Evolutionary conservation across 2,797 vertebrate genomes (phyloP), one percentile per base, ranked within the genome.

Genomic region (Podarcis lilfordi): DNA sequence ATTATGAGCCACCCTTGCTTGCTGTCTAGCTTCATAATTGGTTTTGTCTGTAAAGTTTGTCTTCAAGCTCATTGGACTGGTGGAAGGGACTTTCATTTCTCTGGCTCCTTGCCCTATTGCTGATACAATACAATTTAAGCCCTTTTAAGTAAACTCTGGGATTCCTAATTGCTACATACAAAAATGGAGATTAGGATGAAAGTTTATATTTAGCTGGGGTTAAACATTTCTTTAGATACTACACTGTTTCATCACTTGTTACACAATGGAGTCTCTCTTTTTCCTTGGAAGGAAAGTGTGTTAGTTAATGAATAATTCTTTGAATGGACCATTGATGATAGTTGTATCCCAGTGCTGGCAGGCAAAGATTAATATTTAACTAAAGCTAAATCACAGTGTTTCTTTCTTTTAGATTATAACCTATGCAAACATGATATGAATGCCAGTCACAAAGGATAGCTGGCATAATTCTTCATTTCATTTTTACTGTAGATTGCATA

Each of bases 201-300:
- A 88, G 81, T 87, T 92, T 94, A 45, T 10, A 82, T 1, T 8
- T 93, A 88, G 66, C 66, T 89, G 80, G 88, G 55, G 91, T 92
- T 93, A 95, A 95, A 94, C 85, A 92, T 95, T 95, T 92, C 75
- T 92, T 81, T 89, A 92, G 91, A 96, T 92, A 92, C 91, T 74
- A 29, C 86, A 64, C 29, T 88, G 64, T 92, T 92, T 77, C 82
- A 81, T 86, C 91, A 91, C 40, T 94, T 93, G 92, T 96, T 91
- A 93, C 79, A 96, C 94, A 96, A 40, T 96, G 93, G 61, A 88
- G 84, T 64, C 29, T 8, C 82, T 95, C 72, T 78, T 95, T 71
- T 88, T 87, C 61, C 88, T 92, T 80, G 90, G 10, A 88, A 27
- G 68, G 35, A 94, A 91, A 86, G 32, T 86, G 19, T 88, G 35